Base-by-base conservation (phyloP, 2,797 vertebrate species). In the Oophaga sylvatica region DNA sequence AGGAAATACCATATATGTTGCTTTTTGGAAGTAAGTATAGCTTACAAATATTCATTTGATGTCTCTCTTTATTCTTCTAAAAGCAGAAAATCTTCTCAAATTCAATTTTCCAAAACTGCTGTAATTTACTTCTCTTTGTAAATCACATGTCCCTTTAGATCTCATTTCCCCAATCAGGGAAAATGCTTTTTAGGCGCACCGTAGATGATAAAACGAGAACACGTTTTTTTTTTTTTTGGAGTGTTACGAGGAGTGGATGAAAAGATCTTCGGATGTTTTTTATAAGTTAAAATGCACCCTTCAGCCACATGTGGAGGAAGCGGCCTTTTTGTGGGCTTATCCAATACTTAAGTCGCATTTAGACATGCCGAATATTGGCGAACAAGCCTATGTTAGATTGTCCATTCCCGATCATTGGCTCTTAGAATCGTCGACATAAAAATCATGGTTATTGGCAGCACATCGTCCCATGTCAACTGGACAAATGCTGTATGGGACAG, bases 101-200 rank as follows among this genome's bases (percentile, higher is more conserved):
- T 80, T 80, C 56, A 60, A 67, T 82, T 82, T 62, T 82, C 62
- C 41, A 45, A 67, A 48, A 82, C 22, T 26, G 62, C 80, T 67
- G 35, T 65, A 82, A 82, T 82, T 68, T 71, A 56, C 63, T 57
- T 83, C n/a, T 83, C 68, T 75, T 84, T 75, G 53, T 75, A 60
- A 75, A 22, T 60, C 57, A 13, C 81, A 19, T 57, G 11, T 70
- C 63, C 65, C 60, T 53, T 81, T 57, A 82, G 65, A 26, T 53
- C 31, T n/a, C 9, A 17, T 65, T 63, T 48, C 20, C 41, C 45
- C 35, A 62, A 63, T 80, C 31, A 60, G 78, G 57, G 45, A 62
- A 41, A 63, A 81, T 45, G 59, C 20, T 59, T 59, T 57, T 57
- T 78, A 6, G 68, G 16, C 63, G 9, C 60, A 45, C 48, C 45